Evolutionary conservation across 2,113 vertebrate genomes (phyloP), one percentile per base, ranked within the genome.

Genomic region (Prionailurus bengalensis): DNA sequence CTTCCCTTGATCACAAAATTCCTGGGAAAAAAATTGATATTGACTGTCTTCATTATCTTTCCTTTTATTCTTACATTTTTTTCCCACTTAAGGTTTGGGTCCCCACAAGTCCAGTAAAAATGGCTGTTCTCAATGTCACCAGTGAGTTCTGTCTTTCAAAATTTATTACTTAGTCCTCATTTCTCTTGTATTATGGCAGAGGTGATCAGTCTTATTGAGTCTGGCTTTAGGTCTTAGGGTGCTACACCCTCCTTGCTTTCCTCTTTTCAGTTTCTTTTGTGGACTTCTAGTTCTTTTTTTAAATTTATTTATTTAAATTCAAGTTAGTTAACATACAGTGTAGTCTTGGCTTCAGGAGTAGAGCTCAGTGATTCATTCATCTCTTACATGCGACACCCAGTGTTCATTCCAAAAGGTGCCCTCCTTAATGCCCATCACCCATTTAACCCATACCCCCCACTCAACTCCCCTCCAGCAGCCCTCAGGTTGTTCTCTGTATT

Each of bases 1-100:
- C 65, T 85, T 89, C 42, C 19, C 27, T 95, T 83, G 53, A 39
- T 87, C 82, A 66, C 25, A 92, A 73, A 92, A 82, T 81, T 48
- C 13, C 31, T 14, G 11, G 7, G 3, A 14, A 9, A 11, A 14
- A 36, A 39, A 29, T 36, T 86, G 39, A 51, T 9, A 63, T 1
- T 70, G 33, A 29, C 3, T 63, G 15, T 91, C 48, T 87, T n/a
- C 21, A 36, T 79, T 89, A 87, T 90, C 42, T 87, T 83, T 68
- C 1, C 4, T 85, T 91, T 89, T 68, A 53, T 39, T 84, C 16
- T 81, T 55, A 55, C 13, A 55, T 61, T n/a, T 33, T 33, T 33
- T 19, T 19, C 11, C 48, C 16, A 29, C 61, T 58, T 86, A 12
- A 31, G n/a, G 16, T 42, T 88, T 90, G 51, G 33, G 39, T 68